phyloP scores from a whole-genome alignment of 2,888 invertebrate species.

The Amblyjoppa proteus region DNA sequence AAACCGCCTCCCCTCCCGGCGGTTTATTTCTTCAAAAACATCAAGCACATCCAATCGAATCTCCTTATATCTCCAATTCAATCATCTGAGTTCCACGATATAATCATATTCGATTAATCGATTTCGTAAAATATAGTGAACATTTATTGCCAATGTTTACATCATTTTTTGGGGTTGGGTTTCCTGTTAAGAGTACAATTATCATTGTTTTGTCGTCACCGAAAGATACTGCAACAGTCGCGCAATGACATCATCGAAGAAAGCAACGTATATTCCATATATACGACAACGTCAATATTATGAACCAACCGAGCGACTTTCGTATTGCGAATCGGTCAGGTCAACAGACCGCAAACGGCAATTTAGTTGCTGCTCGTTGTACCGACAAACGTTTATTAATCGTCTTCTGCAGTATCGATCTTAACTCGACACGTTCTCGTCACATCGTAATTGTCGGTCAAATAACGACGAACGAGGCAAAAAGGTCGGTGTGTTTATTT shows the following conservation, averaged over 20 bases:
- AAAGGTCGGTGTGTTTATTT: conserved; percentile 18
- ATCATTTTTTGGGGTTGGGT: no score
- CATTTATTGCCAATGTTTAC: no score
- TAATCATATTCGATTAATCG: no score
- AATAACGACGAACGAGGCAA: conserved; percentile 13
- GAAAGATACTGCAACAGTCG: not conserved
- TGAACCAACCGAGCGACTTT: not conserved
- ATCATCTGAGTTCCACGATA: not conserved
- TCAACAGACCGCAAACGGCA: not conserved
- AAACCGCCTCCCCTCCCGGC: no score
- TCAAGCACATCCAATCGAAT: not conserved
- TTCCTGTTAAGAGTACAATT: not conserved
- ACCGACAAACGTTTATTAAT: not conserved
- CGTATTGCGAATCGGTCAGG: not conserved
- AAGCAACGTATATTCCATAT: not conserved
- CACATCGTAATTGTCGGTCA: not conserved
- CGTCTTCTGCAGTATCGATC: not conserved
- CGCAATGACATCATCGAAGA: not conserved
- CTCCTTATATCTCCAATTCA: not conserved
- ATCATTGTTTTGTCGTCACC: not conserved
- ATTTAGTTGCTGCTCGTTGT: not conserved
- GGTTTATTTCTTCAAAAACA: not conserved
- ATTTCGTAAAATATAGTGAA: no score
- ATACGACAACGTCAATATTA: not conserved
- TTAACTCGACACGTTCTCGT: conserved; percentile 1